Percentiles rank a stretch among this genome's conserved stretches.
These are phyloP conservation scores for Plestiodon gilberti DNA, from an alignment of 2,113 vertebrate species.

Conservation along the genomic window DNA sequence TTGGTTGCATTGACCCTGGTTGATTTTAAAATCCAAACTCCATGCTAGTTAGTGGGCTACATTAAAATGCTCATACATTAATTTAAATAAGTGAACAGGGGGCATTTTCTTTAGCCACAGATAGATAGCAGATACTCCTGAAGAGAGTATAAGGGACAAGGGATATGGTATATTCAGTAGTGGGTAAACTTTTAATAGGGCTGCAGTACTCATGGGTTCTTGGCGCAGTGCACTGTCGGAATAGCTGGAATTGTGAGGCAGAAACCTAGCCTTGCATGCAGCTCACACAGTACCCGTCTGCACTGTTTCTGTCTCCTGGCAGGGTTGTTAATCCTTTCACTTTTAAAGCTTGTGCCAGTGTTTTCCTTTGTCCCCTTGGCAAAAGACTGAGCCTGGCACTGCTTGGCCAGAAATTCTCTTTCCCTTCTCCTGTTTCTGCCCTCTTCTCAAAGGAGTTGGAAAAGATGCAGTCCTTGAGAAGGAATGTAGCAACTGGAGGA, in stretches of 20 bases:
- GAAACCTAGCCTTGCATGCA: not conserved
- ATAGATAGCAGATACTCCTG: not conserved
- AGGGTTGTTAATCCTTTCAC: rapidly evolving
- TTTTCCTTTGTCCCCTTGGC: not conserved
- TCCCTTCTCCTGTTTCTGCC: not conserved
- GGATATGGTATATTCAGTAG: not conserved
- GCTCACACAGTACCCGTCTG: not conserved
- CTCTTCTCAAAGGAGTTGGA: rapidly evolving
- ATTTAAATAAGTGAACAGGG: not conserved
- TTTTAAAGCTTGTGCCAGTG: not conserved
- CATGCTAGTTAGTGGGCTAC: not conserved
- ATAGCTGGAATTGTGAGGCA: not conserved
- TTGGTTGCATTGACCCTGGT: not conserved
- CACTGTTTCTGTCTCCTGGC: not conserved
- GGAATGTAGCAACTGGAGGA: not conserved
- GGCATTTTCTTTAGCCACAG: not conserved
- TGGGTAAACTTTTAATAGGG: not conserved
- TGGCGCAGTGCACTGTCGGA: not conserved
- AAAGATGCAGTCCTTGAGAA: not conserved
- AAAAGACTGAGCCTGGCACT: not conserved
- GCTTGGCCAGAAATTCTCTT: not conserved
- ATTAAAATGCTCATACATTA: not conserved
- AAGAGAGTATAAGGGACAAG: not conserved
- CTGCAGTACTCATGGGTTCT: not conserved
- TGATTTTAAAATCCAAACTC: not conserved